Evolutionary conservation across 2,888 invertebrate genomes (phyloP), one percentile per base, ranked within the genome.

Genomic region (Teleiodes luculella): DNA sequence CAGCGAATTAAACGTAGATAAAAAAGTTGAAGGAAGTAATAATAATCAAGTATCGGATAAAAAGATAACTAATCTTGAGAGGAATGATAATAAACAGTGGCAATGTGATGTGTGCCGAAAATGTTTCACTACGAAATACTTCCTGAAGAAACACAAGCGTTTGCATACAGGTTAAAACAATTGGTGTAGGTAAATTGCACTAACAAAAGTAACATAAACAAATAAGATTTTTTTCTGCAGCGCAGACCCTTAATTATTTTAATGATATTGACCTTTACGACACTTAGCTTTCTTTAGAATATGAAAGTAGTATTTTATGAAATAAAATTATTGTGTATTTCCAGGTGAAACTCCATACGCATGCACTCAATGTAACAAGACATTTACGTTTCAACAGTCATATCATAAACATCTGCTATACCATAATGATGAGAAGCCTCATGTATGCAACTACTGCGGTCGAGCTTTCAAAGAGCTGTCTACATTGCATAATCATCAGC

Each of bases 341-440:
- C 68, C 90, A 92, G 96, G 96, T 56, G 96, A 96, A 90, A 96
- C 95, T 91, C 96, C 96, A 0, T 96, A 96, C 73, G 93, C 93
- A 18, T 96, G 96, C 72, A 90, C 91, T 47, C 93, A 94, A 64
- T 96, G 96, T 74, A 94, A 94, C 62, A 95, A 96, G 77, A 95
- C 94, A 10, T 96, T 96, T 80, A 96, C 96, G 49, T 96, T 96
- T 83, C 96, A 96, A 83, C 96, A 96, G 70, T 96, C 96, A 0
- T 96, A 95, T 79, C 96, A 96, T 78, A 96, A 96, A 74, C 96
- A 96, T 81, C 92, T 96, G 72, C 87, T 96, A 50, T 96, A 96
- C 74, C 96, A 96, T 74, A 95, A 94, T 57, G 95, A 95, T 68
- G 96, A 96, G 66, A 96, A 96, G 70, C 96, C 96, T 0, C 93